Evolutionary conservation across 1,140 invertebrate species (phyloP), one percentile per base, ranked within the genome.

Genomic region (Luehdorfia chinensis): DNA sequence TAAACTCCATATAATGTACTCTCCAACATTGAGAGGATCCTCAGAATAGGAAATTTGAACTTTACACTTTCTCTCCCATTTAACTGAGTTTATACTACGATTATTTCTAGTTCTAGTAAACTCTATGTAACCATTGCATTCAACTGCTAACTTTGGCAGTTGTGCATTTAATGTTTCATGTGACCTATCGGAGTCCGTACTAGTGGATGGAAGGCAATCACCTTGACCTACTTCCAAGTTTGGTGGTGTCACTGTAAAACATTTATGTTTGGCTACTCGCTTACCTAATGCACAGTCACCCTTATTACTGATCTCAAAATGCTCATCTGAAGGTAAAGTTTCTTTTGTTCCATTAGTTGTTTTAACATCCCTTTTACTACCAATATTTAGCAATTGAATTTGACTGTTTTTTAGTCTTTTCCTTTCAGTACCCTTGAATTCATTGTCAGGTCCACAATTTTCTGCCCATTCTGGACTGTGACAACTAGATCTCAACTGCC

Each of bases 41-140:
- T 83, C 76, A 0, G 85, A 87, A 66, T 89, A 90, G 36, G 84
- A 88, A 2, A 90, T 79, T 60, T 89, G 87, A 18, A 90, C 60
- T 64, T 88, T 90, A 60, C 88, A 89, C 23, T 89, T 88, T 18
- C 90, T 71, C 33, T 88, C 77, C 89, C 89, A 90, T 52, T 88
- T 89, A 27, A 85, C 84, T 34, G 84, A 69, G 16, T 78, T 76
- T 3, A 75, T 65, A 36, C 80, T 77, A 39, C 87, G 75, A 59
- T 80, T 89, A 37, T 81, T 78, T 57, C 83, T 87, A 4, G 75
- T 78, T 63, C 78, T 87, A 30, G 75, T 79, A 62, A 90, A 90
- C 53, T 89, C 84, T 31, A 90, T 68, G 39, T 81, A 77, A 15
- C 89, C 89, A 52, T 87, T 84, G 25, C 85, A 84, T 62, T 86